Percentiles rank a stretch among this genome's conserved stretches.
These are phyloP conservation scores for Drosophila aff. DNA, from an alignment of 1,140 invertebrate genomes.

Conservation along the genomic window DNA sequence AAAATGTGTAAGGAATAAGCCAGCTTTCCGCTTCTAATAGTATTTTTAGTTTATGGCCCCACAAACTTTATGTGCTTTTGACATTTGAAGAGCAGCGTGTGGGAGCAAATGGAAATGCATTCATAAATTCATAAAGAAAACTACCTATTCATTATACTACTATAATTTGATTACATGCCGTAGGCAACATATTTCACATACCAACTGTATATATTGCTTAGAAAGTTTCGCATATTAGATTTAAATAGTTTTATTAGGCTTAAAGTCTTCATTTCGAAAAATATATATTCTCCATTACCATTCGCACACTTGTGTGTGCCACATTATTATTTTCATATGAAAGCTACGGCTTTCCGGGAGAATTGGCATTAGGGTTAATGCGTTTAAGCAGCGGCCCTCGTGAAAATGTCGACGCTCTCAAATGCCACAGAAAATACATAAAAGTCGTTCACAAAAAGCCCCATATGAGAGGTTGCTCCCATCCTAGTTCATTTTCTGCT, in stretches of 20 bases:
- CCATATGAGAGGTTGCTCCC: slow-evolving; percentile 20
- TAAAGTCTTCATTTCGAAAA: slow-evolving; percentile 41
- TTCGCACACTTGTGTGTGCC: slow-evolving; percentile 4
- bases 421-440: slow-evolving; percentile 48
- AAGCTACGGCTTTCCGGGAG: slow-evolving; percentile 48
- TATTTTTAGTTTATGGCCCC: slow-evolving; percentile 41
- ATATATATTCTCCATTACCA: slow-evolving; percentile 3
- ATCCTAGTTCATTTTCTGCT: slow-evolving; percentile 22
- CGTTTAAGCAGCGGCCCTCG: slow-evolving; percentile 54
- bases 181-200: not conserved
- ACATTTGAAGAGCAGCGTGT: slow-evolving; percentile 51
- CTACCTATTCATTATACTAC: slow-evolving; percentile 15
- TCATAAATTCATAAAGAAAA: slow-evolving; percentile 25
- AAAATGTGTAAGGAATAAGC: slow-evolving; percentile 6
- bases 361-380: slow-evolving; percentile 69
- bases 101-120: slow-evolving; percentile 29
- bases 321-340: slow-evolving; percentile 25
- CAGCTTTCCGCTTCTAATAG: slow-evolving; percentile 6
- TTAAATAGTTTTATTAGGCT: slow-evolving; percentile 23
- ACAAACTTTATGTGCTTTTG: slow-evolving; percentile 62
- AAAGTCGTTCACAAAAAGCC: slow-evolving; percentile 27
- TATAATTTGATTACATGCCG: slow-evolving; percentile 2
- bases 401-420: slow-evolving; percentile 45
- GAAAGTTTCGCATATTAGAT: not conserved
- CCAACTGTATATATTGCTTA: not conserved